A percentile compares a stretch with the other conserved stretches of the same genome.
phyloP scores from a whole-genome alignment of 2,113 vertebrate genomes.

The Nerophis ophidion region DNA sequence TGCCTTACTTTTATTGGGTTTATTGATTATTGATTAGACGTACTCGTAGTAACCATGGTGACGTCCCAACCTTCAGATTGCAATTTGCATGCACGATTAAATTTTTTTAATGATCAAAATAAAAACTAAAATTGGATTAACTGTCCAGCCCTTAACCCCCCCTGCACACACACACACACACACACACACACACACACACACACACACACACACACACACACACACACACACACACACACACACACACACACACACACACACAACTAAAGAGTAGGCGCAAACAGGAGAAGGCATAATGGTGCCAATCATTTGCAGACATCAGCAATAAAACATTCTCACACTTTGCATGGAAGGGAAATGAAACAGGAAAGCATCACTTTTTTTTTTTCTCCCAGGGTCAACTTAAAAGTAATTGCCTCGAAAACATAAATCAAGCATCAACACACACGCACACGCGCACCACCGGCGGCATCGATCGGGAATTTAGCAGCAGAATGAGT shows the following conservation, averaged over 20 bases:
- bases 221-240: slow-evolving; percentile 16
- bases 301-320: slow-evolving; percentile 58
- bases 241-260: slow-evolving; percentile 12
- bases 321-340: slow-evolving; percentile 54
- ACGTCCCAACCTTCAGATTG: too few relatives aligned
- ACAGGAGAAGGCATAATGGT: slow-evolving; percentile 15
- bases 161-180: too few relatives aligned
- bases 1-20: too few relatives aligned
- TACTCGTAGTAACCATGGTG: too few relatives aligned
- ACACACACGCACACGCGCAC: slow-evolving; percentile 7
- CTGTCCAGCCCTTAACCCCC: too few relatives aligned
- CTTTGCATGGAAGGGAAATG: slow-evolving; percentile 54
- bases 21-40: too few relatives aligned
- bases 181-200: too few relatives aligned
- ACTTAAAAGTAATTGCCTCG: slow-evolving; percentile 52
- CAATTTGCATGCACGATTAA: too few relatives aligned
- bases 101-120: too few relatives aligned
- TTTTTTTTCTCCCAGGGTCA: slow-evolving; percentile 30
- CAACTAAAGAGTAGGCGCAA: slow-evolving; percentile 20
- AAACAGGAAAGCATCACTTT: slow-evolving; percentile 45
- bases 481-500: slow-evolving; percentile 38
- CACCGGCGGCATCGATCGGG: slow-evolving; percentile 36
- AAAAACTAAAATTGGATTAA: too few relatives aligned
- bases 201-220: slow-evolving; percentile 7
- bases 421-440: slow-evolving; percentile 51